Evolutionary conservation across 2,797 vertebrate genomes (phyloP), one percentile per base, ranked within the genome.

Genomic region (Xerus rutilus): DNA sequence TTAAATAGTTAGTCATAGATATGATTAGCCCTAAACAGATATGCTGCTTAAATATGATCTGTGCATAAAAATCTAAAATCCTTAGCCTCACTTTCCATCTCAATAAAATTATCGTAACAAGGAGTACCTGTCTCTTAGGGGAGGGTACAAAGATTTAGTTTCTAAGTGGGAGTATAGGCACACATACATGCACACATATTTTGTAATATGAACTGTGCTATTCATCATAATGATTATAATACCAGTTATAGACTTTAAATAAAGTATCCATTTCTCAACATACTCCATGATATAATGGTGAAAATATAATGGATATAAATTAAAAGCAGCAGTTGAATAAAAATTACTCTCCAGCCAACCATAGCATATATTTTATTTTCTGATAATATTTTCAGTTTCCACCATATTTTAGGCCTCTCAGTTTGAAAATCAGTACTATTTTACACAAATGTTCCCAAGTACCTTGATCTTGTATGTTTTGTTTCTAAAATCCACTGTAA

Each of bases 371-470:
- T 35, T 79, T 97, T 64, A 88, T 93, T 91, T 94, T 94, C 32
- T 86, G 62, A 28, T n/a, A 88, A 86, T 86, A 86, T 69, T 92
- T 97, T 95, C 65, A 78, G 21, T 79, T 96, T 93, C 86, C 49
- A 77, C 52, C 39, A 47, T 95, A 85, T 88, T 97, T 95, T 95
- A 79, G 77, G 49, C 59, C 39, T 91, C 69, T 86, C 7, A 9
- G 67, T 88, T 93, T 94, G 49, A 95, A 91, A 94, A 88, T 70
- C n/a, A 96, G 39, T 84, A 21, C 13, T 86, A 81, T 35, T 96
- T 96, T 86, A 62, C 5, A 57, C 3, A 74, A 91, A 72, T 92
- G 6, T 62, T 89, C 15, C 3, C 17, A 74, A 77, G 62, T 89
- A 85, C 15, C 35, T 43, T 67, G 47, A 95, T 86, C 57, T 94